These are phyloP conservation scores for Pteria penguin DNA, from an alignment of 2,888 invertebrate species.

Conservation along the genomic window DNA sequence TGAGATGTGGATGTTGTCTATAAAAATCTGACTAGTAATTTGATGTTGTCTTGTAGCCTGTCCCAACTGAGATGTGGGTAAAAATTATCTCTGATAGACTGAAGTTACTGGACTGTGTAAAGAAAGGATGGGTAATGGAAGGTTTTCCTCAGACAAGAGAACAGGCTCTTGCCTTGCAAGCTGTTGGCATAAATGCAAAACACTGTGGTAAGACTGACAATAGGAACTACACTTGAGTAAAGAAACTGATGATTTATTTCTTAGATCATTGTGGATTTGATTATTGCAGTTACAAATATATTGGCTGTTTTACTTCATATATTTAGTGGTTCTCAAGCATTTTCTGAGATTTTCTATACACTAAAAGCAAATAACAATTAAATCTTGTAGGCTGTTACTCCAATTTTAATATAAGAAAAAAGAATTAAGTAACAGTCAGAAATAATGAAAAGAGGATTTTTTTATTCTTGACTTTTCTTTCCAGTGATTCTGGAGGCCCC, in stretches of 20 bases:
- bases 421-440: too few species aligned
- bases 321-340: too few species aligned
- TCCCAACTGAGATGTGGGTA: slow-evolving; percentile 77
- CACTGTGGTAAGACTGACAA: slow-evolving; percentile 76
- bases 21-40: too few species aligned
- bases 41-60: slow-evolving; percentile 66
- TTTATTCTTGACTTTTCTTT: too few species aligned
- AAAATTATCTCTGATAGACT: slow-evolving; percentile 73
- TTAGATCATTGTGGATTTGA: background rate
- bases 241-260: background rate
- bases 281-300: background rate
- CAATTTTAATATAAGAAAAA: too few species aligned
- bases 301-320: too few species aligned
- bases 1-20: slow-evolving; percentile 77
- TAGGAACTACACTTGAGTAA: background rate
- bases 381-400: too few species aligned
- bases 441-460: too few species aligned
- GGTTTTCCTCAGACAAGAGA: slow-evolving; percentile 78
- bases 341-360: too few species aligned
- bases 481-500: slow-evolving; percentile 78
- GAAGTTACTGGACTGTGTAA: slow-evolving; percentile 76
- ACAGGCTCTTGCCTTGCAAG: slow-evolving; percentile 77
- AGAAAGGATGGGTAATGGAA: slow-evolving; percentile 80
- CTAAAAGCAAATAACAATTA: too few species aligned
- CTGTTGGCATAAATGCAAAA: slow-evolving; percentile 77